Percentiles rank a stretch among this genome's conserved stretches.
Conservation (phyloP, 2,797 vertebrate species). For the Dermochelys coriacea region DNA sequence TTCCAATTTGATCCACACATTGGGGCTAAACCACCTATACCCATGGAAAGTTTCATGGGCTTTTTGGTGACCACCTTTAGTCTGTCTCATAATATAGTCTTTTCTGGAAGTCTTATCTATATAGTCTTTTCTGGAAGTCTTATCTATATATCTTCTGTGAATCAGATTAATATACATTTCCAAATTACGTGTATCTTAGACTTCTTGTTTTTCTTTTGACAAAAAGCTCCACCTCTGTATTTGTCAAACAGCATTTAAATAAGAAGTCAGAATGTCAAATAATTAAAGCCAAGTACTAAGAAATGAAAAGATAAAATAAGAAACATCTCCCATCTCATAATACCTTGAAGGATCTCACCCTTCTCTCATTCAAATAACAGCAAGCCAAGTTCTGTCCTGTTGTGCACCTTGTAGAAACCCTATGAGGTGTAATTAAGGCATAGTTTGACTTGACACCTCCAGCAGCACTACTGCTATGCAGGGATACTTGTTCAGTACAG, state of each 20-base stretch:
- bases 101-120: background rate
- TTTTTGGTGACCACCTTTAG: background rate
- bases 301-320: slow-evolving; percentile 52
- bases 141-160: background rate
- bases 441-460: background rate
- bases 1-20: background rate
- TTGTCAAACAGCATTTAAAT: slow-evolving; percentile 59
- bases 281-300: slow-evolving; percentile 40
- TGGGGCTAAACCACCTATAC: background rate
- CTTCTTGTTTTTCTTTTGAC: slow-evolving; percentile 27
- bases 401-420: background rate
- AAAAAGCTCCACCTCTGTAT: background rate
- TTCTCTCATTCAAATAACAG: slow-evolving; percentile 6
- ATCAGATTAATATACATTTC: background rate
- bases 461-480: background rate
- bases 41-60: background rate
- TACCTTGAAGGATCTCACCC: slow-evolving; percentile 42
- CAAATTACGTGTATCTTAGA: background rate
- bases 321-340: background rate
- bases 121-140: background rate
- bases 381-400: background rate
- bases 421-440: slow-evolving; percentile 2
- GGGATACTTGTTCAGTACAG: fast-evolving
- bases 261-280: slow-evolving; percentile 64
- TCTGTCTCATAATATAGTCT: background rate